A percentile compares a stretch with the other conserved stretches of the same genome.
These are phyloP conservation scores for Trissoscelio sp. DNA, from an alignment of 2,888 invertebrate genomes.

Conservation along the genomic window DNA sequence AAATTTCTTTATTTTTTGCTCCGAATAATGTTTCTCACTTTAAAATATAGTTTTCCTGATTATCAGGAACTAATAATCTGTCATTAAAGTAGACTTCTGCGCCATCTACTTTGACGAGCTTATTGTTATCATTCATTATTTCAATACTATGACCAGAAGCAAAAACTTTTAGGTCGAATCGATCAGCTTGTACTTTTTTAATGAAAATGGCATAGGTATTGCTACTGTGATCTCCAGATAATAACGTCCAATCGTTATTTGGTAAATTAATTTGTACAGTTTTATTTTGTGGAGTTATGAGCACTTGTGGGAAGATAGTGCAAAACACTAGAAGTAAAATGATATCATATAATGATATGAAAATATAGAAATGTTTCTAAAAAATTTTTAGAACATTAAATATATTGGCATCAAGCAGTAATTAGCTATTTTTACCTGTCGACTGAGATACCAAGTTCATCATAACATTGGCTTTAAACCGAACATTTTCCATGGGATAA, in stretches of 20 bases:
- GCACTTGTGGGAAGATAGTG: not conserved
- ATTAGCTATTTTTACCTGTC: not conserved
- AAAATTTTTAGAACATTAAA: not conserved
- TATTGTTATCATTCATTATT: not conserved
- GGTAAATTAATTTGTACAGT: not conserved
- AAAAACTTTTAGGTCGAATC: not conserved
- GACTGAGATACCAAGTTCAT: not conserved
- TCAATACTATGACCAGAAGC: not conserved
- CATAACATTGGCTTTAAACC: not conserved
- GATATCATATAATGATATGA: not conserved
- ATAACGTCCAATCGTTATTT: not conserved
- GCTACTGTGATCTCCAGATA: not conserved
- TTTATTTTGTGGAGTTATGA: not conserved
- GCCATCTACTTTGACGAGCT: not conserved
- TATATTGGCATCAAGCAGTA: not conserved
- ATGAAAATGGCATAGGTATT: not conserved
- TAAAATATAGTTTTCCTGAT: too few relatives aligned
- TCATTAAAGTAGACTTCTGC: not conserved
- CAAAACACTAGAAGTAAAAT: not conserved
- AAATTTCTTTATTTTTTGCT: too few relatives aligned
- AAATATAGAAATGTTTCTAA: not conserved
- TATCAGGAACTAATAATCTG: too few relatives aligned
- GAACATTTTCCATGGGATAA: conserved; percentile 55
- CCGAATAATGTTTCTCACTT: too few relatives aligned
- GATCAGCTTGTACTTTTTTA: not conserved